Base-by-base conservation (phyloP, 2,888 invertebrate species). In the Thera britannica region DNA sequence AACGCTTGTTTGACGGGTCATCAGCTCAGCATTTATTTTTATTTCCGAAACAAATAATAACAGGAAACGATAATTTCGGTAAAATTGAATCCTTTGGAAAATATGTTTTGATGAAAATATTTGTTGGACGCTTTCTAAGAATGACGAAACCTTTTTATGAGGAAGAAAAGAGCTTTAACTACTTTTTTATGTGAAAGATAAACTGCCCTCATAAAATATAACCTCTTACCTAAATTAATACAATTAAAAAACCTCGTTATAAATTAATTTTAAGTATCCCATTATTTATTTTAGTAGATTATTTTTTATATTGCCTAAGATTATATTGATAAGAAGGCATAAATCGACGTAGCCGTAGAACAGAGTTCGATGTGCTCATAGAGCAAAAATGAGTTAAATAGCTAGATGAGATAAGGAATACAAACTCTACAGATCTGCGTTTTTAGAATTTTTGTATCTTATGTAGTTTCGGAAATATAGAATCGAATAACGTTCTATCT, bases 1-100 rank as follows among this genome's bases (percentile, higher is more conserved):
- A 58, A 62, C 65, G 59, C 56, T 62, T 62, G 55, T 51, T 66
- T 63, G 62, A 62, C 57, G 67, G 67, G 66, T 70, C 66, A 66
- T 70, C 69, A 66, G 63, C 52, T 70, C 48, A 54, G 60, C 62
- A 60, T 64, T 55, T 60, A 61, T 65, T 62, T 67, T 65, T 68
- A 68, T 65, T 65, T 57, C n/a, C 23, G 44, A 36, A 59, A 51
- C 58, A 55, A 65, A 51, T 62, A 61, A 49, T 51, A 11, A 7
- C 49, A 34, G 6, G 57, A 57, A 57, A 38, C 36, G 56, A 36
- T 56, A 3, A 46, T 54, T 58, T 48, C 3, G 36, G 48, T 41
- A 2, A 36, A 54, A 54, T 58, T 11, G 11, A 62, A 8, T 46
- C 11, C 1, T 34, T 36, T 1, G 41, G 38, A 38, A 11, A 55